These are phyloP conservation scores for Chiridota heheva DNA, from an alignment of 35 echinoderm and acorn worm species.

Conservation along the genomic window DNA sequence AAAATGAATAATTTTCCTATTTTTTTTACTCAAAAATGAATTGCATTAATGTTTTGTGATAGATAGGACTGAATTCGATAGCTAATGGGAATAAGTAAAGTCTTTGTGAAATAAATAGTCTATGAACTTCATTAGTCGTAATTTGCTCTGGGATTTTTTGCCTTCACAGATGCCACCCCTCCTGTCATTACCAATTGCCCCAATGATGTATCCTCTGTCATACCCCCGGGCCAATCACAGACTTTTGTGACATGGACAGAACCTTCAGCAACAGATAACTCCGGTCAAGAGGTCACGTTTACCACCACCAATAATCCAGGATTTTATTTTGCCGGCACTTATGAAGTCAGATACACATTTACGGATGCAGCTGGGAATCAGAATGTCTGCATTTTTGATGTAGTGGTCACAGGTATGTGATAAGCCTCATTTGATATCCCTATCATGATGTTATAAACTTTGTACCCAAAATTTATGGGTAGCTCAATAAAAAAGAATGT, in stretches of 20 bases:
- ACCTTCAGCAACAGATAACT: slow-evolving; percentile 33
- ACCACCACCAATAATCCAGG: background rate
- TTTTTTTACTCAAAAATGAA: too few species aligned
- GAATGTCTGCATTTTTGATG: slow-evolving; percentile 35
- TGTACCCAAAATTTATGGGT: too few species aligned
- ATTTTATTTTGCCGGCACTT: slow-evolving; percentile 15
- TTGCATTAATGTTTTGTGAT: too few species aligned
- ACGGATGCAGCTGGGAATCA: slow-evolving; percentile 27
- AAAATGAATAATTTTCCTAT: too few species aligned
- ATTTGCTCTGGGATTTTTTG: too few species aligned
- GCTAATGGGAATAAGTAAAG: background rate
- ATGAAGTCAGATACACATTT: slow-evolving; percentile 32
- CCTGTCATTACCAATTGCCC: slow-evolving; percentile 23
- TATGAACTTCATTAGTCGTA: too few species aligned
- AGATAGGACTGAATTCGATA: too few species aligned
- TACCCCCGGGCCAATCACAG: background rate
- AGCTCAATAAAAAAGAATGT: too few species aligned
- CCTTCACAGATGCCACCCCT: slow-evolving; percentile 1
- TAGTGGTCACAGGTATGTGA: too few species aligned
- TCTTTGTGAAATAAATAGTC: too few species aligned
- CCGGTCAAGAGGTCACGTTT: background rate
- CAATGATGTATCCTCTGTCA: slow-evolving; percentile 3
- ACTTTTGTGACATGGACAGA: slow-evolving; percentile 33
- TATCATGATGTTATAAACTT: background rate
- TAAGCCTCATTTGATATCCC: too few species aligned